Base-by-base conservation (phyloP, 2,888 invertebrate species). In the Eledone cirrhosa region DNA sequence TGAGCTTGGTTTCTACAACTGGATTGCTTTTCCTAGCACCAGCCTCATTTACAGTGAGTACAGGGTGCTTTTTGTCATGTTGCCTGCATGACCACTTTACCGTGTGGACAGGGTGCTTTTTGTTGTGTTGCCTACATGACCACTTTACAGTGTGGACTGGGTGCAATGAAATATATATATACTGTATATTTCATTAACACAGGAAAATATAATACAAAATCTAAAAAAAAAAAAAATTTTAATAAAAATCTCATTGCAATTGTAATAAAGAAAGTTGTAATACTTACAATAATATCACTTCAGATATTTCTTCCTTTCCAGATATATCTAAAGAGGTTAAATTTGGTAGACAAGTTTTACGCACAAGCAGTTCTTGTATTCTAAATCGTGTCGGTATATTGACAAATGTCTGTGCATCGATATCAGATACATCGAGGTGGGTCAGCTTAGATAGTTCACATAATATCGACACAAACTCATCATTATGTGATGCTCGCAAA, bases 251-350 rank as follows among this genome's bases (percentile, higher is more conserved):
- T 41, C 3, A 69, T 1, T 31, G 2, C 2, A 31, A 31, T 31
- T 72, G 22, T 11, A 13, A 7, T 8, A 7, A 72, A 29, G 31
- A n/a, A 41, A 72, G 41, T n/a, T 69, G 24, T 24, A 84, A 85
- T 92, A 92, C 86, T 90, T 88, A 90, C 88, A 88, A 90, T 77
- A 93, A 85, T 81, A 91, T 90, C 78, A 90, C 88, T 24, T 90
- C 86, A 77, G 91, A 90, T 69, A 93, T 91, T 79, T 92, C 92
- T 77, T 92, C 92, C 85, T 92, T 92, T 67, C 93, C 93, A 89
- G 94, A 94, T 79, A 94, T 92, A 90, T 94, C 94, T 81, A 94
- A 88, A 47, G 93, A 93, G 41, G 91, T 90, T 72, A 94, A 90
- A 84, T 93, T 89, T 67, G 93, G 93, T 85, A 94, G 91, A 80